Percentiles rank a stretch among this genome's conserved stretches.
These are phyloP conservation scores for Monochamus alternatus DNA, from an alignment of 2,888 invertebrate genomes.

Conservation along the genomic window DNA sequence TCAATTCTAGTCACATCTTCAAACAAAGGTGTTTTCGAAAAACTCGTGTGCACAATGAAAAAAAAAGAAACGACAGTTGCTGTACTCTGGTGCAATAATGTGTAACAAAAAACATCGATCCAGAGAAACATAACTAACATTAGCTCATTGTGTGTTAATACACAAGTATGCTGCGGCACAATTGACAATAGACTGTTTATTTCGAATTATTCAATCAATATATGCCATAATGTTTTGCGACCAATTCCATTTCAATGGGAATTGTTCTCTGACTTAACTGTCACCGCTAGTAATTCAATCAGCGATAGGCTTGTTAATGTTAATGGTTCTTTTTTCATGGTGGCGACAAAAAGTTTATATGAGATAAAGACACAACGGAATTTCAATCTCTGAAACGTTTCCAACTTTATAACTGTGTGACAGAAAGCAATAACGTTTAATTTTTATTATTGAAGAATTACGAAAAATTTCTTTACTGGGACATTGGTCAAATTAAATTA, in stretches of 20 bases:
- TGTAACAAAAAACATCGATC: neutral
- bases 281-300: neutral
- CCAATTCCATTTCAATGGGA: neutral
- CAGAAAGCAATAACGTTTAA: too few species aligned
- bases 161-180: neutral
- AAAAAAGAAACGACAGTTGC: too few species aligned
- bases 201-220: neutral
- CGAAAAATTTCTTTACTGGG: too few species aligned
- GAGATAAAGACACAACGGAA: too few species aligned
- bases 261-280: neutral
- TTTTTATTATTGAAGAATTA: too few species aligned
- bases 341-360: neutral
- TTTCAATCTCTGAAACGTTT: too few species aligned
- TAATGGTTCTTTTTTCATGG: neutral
- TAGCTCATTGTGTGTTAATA: slow-evolving; percentile 3
- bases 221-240: neutral
- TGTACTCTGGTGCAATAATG: too few species aligned
- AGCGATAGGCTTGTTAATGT: neutral
- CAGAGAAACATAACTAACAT: neutral
- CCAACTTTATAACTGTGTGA: too few species aligned
- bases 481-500: too few species aligned
- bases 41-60: too few species aligned
- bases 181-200: slow-evolving; percentile 7
- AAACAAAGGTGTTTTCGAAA: too few species aligned
- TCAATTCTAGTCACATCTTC: too few species aligned